Conservation (phyloP, 2,888 invertebrate species). For the Cheilosia variabilis region DNA sequence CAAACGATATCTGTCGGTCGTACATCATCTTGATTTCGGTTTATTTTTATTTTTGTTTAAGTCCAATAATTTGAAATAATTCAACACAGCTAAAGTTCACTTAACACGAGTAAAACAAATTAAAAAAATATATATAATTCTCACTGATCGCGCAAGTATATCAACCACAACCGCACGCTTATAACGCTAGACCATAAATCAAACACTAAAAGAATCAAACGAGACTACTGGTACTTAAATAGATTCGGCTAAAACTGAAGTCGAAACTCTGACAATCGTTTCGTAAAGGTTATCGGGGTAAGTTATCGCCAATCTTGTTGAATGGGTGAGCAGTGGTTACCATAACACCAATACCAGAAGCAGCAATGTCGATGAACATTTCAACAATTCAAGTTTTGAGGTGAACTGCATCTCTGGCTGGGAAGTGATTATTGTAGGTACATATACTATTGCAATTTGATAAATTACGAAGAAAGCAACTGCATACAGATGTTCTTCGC, state of each 20-base stretch:
- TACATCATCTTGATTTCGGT: conserved; percentile 77
- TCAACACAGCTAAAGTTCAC: conserved; percentile 5
- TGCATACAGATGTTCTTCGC: conserved; percentile 31
- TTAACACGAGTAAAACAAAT: not conserved
- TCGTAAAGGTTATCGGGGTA: conserved; percentile 65
- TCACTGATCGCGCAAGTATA: conserved; percentile 9
- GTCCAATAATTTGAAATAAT: conserved; percentile 21
- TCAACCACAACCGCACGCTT: conserved; percentile 1
- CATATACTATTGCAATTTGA: conserved; percentile 30
- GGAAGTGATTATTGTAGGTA: not conserved
- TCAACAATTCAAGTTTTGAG: conserved; percentile 12
- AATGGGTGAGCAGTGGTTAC: conserved; percentile 19
- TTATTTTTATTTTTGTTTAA: conserved; percentile 1
- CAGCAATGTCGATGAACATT: not conserved
- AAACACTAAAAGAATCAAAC: conserved; percentile 67
- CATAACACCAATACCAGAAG: conserved; percentile 8
- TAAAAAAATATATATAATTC: not conserved
- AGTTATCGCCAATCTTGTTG: conserved; percentile 66
- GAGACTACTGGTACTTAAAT: conserved; percentile 60
- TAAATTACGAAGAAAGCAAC: conserved; percentile 1
- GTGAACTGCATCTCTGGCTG: not conserved
- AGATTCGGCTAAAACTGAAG: conserved; percentile 51
- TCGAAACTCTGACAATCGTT: conserved; percentile 56
- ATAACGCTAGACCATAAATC: conserved; percentile 58
- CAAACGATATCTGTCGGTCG: conserved; percentile 81